phyloP scores from a whole-genome alignment of 2,797 vertebrate genomes.

The Micropoecilia bifurca region DNA sequence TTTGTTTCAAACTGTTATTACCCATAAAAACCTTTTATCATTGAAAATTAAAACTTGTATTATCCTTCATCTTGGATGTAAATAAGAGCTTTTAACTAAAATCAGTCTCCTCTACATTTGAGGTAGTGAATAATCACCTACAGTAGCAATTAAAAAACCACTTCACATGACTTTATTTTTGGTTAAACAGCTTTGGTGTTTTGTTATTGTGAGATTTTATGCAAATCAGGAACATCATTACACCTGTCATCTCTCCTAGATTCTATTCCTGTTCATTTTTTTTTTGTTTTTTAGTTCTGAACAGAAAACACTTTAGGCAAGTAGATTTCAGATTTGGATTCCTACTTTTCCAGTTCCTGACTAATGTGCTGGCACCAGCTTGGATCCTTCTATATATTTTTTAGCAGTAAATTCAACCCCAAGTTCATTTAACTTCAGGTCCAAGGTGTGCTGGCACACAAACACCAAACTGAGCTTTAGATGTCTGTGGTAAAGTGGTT shows the following conservation, averaged over 20 bases:
- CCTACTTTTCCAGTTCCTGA: not conserved
- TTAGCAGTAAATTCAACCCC: not conserved
- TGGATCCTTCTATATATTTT: not conserved
- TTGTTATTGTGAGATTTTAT: not conserved
- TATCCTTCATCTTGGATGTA: not conserved
- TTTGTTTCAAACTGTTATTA: too few species aligned
- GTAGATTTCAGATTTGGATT: not conserved
- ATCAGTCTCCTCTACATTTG: too few species aligned
- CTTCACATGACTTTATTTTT: not conserved
- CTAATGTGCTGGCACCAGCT: not conserved
- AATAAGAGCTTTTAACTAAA: not conserved
- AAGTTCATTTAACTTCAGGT: not conserved
- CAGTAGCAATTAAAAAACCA: not conserved
- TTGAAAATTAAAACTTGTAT: too few species aligned
- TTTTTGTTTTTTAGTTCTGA: not conserved
- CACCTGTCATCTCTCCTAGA: not conserved
- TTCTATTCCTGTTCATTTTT: not conserved
- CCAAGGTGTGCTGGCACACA: not conserved
- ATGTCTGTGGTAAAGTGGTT: not conserved
- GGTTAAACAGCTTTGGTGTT: not conserved
- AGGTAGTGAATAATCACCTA: too few species aligned
- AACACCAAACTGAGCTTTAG: not conserved
- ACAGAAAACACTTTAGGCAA: not conserved
- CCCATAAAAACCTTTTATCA: too few species aligned
- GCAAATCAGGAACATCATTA: not conserved